These are phyloP conservation scores for Brachyrhaphis roseni DNA, from an alignment of 2,797 vertebrate genomes.

Conservation along the genomic window DNA sequence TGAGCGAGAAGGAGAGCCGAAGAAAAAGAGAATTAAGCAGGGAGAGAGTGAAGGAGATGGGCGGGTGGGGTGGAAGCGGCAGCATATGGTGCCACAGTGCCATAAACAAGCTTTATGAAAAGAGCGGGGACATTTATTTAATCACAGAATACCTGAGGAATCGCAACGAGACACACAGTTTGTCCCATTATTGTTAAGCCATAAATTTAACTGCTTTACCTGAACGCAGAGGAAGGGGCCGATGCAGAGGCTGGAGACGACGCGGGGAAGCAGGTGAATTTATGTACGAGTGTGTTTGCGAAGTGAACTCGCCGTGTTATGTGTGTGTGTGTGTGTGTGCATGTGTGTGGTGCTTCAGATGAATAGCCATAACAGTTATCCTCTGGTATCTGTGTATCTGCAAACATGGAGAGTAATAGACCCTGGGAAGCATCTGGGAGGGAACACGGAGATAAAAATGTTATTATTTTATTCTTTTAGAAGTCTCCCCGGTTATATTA, in stretches of 20 bases:
- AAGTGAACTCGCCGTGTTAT: slow-evolving; percentile 27
- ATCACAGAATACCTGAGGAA: slow-evolving; percentile 86
- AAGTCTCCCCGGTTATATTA: slow-evolving; percentile 11
- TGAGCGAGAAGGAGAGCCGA: slow-evolving; percentile 33
- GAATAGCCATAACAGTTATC: slow-evolving; percentile 53
- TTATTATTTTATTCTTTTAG: slow-evolving; percentile 18
- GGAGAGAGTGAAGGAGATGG: slow-evolving; percentile 39
- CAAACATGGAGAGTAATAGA: slow-evolving; percentile 42
- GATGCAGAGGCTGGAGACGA: slow-evolving; percentile 59
- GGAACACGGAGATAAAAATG: slow-evolving; percentile 48
- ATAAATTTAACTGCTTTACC: slow-evolving; percentile 79
- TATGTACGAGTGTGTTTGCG: slow-evolving; percentile 65
- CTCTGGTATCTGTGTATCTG: slow-evolving; percentile 53
- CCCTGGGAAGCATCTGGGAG: slow-evolving; percentile 28
- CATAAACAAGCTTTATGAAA: slow-evolving; percentile 89
- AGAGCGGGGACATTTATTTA: slow-evolving; percentile 89
- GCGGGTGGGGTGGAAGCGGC: slow-evolving; percentile 64
- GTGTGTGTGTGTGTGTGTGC: slow-evolving; percentile 16
- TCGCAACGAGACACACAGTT: slow-evolving; percentile 73
- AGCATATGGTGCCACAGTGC: slow-evolving; percentile 82
- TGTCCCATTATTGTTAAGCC: slow-evolving; percentile 80
- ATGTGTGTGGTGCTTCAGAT: slow-evolving; percentile 50
- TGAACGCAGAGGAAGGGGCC: slow-evolving; percentile 52
- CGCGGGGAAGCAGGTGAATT: slow-evolving; percentile 69
- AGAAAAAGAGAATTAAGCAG: slow-evolving; percentile 42